phyloP scores from a whole-genome alignment of 1,140 invertebrate species.

The Mycetomoellerius zeteki region DNA sequence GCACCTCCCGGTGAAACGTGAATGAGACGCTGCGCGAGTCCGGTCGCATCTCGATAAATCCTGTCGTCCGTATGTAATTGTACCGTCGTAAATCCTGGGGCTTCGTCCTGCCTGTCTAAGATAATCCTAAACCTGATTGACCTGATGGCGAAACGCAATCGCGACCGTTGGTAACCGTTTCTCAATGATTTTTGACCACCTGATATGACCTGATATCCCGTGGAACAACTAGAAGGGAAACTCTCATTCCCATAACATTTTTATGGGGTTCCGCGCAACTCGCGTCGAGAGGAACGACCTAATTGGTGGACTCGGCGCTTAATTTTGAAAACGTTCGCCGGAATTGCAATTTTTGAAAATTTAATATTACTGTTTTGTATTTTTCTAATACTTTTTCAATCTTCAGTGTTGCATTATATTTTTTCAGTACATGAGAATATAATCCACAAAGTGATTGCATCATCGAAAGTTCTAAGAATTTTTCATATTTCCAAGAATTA shows the following conservation, averaged over 20 bases:
- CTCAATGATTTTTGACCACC: neutral
- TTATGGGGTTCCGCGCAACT: neutral
- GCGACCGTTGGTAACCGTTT: constrained; percentile 39
- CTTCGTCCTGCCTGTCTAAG: no score
- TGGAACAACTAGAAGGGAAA: constrained; percentile 29
- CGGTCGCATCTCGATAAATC: constrained; percentile 79
- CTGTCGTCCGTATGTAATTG: neutral
- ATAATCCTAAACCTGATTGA: neutral
- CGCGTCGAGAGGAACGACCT: no score
- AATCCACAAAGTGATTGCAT: neutral
- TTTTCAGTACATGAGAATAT: neutral
- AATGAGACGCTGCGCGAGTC: constrained; percentile 86
- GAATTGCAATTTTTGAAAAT: neutral
- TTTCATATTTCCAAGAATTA: neutral
- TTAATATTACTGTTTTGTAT: neutral
- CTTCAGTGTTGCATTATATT: neutral
- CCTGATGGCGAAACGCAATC: neutral
- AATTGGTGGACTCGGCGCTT: constrained; percentile 4
- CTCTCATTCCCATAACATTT: constrained; percentile 37
- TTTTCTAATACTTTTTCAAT: neutral
- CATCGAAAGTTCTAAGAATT: neutral
- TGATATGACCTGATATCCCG: neutral
- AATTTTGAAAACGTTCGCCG: neutral
- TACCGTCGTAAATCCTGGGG: neutral
- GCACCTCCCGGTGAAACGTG: constrained; percentile 84